These are phyloP conservation scores for Axis porcinus DNA, from an alignment of 2,113 vertebrate species.

Conservation along the genomic window DNA sequence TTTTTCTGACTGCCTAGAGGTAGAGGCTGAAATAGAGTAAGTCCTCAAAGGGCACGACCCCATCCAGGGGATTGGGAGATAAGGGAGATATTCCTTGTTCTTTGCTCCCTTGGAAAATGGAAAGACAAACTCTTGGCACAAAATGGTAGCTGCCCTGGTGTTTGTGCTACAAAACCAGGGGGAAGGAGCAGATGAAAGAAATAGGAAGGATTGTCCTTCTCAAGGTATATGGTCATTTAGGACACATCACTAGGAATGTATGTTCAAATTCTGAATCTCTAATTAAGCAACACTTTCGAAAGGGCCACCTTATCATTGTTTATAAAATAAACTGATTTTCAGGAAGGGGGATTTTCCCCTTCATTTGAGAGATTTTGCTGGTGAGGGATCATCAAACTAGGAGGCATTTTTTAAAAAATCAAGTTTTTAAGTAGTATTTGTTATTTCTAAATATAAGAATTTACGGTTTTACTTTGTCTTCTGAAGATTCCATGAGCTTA, in stretches of 20 bases:
- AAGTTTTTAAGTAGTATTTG: constrained; percentile 9
- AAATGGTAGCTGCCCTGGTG: background rate
- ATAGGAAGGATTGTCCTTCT: background rate
- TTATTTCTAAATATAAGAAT: constrained; percentile 30
- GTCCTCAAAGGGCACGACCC: constrained; percentile 12
- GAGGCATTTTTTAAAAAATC: background rate
- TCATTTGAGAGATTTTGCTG: background rate
- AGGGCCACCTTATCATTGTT: background rate
- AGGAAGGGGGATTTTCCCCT: background rate
- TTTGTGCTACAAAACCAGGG: background rate
- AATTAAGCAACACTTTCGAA: background rate
- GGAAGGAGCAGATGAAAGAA: background rate
- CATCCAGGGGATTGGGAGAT: background rate
- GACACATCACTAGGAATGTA: background rate
- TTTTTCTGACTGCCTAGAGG: constrained; percentile 32
- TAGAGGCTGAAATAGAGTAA: constrained; percentile 50
- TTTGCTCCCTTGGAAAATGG: constrained; percentile 18
- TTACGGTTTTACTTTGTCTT: background rate
- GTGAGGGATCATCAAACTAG: background rate
- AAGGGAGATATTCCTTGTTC: background rate
- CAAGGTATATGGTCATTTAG: background rate
- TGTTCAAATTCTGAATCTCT: background rate
- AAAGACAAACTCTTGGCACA: background rate
- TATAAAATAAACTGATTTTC: constrained; percentile 31
- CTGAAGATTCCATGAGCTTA: background rate